phyloP scores from a whole-genome alignment of 1,140 invertebrate genomes.

The Delia radicum region DNA sequence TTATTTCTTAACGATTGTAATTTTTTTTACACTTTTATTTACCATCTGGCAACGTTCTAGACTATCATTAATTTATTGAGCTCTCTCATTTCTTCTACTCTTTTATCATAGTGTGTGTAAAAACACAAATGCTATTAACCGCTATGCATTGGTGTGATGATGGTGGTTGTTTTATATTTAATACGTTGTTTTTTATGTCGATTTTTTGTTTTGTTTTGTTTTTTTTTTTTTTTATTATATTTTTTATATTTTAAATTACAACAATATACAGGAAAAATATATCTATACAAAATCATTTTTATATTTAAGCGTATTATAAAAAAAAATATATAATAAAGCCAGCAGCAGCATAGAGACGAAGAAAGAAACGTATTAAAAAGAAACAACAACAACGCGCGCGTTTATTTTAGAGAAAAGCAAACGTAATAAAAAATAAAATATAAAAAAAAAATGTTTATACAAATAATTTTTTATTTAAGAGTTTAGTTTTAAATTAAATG shows the following conservation, averaged over 20 bases:
- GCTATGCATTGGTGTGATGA: background rate
- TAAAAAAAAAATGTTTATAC: conserved; percentile 8
- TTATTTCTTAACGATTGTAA: no score
- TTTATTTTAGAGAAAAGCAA: conserved; percentile 3
- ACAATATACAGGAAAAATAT: background rate
- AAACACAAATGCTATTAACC: background rate
- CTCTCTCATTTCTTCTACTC: no score
- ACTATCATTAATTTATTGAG: no score
- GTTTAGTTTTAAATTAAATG: conserved; percentile 22
- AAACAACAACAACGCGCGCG: background rate
- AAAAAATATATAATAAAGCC: background rate
- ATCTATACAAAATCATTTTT: background rate
- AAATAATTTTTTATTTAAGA: conserved; percentile 11
- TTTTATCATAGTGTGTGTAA: background rate
- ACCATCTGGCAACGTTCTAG: no score
- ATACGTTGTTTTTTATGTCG: background rate
- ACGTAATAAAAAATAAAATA: conserved; percentile 19
- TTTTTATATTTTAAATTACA: background rate
- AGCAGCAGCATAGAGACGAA: background rate
- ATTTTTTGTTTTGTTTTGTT: background rate
- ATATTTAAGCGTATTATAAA: background rate
- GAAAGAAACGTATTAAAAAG: background rate
- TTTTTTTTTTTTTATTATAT: background rate
- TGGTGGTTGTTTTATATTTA: conserved; percentile 3
- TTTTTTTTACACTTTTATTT: no score